Evolutionary conservation across 2,888 invertebrate genomes (phyloP), one percentile per base, ranked within the genome.

Genomic region (Meliscaeva auricollis): DNA sequence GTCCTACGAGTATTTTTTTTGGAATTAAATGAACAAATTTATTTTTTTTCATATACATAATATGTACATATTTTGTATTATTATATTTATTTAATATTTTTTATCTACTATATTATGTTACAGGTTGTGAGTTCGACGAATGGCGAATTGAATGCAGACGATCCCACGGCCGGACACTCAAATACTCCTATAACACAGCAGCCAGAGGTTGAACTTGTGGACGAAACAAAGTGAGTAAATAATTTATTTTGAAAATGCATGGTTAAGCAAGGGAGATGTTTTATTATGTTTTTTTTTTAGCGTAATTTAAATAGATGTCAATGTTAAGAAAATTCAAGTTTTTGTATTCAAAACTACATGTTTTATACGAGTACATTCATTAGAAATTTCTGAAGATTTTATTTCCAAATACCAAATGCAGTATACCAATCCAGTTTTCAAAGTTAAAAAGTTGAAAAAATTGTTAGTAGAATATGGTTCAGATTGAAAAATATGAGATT

Each of bases 71-170:
- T 64, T 9, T 60, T 50, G 8, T 73, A 15, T 17, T n/a, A 5
- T 30, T 62, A 44, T 17, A 11, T 41, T 58, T 44, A 8, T 50
- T 64, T 17, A 64, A 46, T 66, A 44, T 83, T 87, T 32, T 46
- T 52, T 64, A 9, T 74, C 50, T 64, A 81, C 74, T 64, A 15
- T 26, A 44, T 46, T 62, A 20, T 35, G 5, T 90, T 91, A 26
- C 94, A 98, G 97, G 98, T 99, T 94, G 98, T 99, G 91, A 98
- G 98, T 93, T 98, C 98, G 88, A 98, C 98, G 88, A 98, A 98
- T 93, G 98, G 98, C 89, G 98, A 98, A 94, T 93, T 98, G 90
- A 97, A 97, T 88, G 96, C 96, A 88, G 98, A 98, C 93, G 98
- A 98, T 93, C 98, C 98, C 32, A 98, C 97, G 74, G 98, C 98